These are phyloP conservation scores for Morus bassanus DNA, from an alignment of 2,797 vertebrate genomes.

Conservation along the genomic window DNA sequence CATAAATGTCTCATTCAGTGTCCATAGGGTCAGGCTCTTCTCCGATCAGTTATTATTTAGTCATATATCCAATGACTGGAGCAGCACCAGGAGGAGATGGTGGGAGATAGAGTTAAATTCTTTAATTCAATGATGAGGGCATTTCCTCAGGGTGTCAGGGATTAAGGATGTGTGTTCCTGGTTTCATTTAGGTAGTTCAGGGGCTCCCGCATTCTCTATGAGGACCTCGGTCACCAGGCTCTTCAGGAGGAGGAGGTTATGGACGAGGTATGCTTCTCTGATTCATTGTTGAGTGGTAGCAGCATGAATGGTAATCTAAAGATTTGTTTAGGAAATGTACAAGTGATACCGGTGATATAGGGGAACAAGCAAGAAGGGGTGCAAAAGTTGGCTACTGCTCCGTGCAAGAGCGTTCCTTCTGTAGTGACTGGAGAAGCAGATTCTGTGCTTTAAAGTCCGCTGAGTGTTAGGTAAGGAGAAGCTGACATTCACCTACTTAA, in stretches of 20 bases:
- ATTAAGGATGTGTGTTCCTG: not conserved
- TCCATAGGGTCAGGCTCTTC: not conserved
- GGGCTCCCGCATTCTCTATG: not conserved
- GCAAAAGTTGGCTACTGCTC: not conserved
- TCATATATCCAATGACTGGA: not conserved
- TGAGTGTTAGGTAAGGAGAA: not conserved
- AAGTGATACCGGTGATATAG: too few relatives aligned
- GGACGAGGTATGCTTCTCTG: not conserved
- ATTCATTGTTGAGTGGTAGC: not conserved
- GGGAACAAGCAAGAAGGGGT: not conserved
- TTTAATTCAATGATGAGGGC: not conserved
- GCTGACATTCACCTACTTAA: not conserved
- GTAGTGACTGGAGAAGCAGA: not conserved
- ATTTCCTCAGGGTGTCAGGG: not conserved
- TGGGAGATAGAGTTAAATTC: not conserved
- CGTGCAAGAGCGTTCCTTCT: accelerated
- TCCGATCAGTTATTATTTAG: not conserved
- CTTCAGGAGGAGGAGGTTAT: not conserved
- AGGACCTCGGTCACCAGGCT: not conserved
- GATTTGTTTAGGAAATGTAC: not conserved
- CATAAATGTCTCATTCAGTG: not conserved
- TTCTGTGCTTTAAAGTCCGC: not conserved
- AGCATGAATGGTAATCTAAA: not conserved
- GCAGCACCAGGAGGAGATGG: not conserved
- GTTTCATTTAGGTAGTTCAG: not conserved